phyloP scores from a whole-genome alignment of 2,888 invertebrate species.

The Argyresthia albistria region DNA sequence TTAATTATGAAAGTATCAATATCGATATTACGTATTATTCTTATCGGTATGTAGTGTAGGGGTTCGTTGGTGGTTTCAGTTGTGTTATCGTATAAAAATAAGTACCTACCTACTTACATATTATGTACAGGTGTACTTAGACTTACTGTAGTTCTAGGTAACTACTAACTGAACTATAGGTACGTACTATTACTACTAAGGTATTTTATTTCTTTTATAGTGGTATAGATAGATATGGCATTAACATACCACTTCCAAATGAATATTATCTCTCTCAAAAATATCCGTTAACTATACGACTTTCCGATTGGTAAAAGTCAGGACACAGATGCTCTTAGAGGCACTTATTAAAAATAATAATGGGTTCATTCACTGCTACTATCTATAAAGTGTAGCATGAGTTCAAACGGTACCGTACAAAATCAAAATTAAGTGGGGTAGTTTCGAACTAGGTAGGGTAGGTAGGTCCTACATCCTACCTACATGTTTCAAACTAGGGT shows the following conservation, averaged over 20 bases:
- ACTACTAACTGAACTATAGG: too few species aligned
- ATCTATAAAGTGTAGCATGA: constrained; percentile 18
- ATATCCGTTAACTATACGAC: constrained; percentile 18
- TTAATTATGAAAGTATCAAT: too few species aligned
- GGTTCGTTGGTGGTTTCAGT: too few species aligned
- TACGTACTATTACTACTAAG: too few species aligned
- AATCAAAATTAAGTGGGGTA: neutral
- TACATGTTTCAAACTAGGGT: neutral
- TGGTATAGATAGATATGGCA: constrained; percentile 32
- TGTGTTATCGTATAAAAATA: too few species aligned
- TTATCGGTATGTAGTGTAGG: too few species aligned
- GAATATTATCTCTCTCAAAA: neutral
- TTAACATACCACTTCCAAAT: constrained; percentile 27
- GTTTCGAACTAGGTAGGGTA: neutral
- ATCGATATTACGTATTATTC: too few species aligned
- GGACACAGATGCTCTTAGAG: constrained; percentile 13
- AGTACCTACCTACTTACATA: too few species aligned
- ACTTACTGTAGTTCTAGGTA: too few species aligned
- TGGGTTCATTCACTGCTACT: constrained; percentile 35
- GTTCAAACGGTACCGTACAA: neutral
- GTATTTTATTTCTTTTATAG: constrained; percentile 16
- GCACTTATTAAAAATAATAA: constrained; percentile 29
- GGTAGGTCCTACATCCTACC: too few species aligned
- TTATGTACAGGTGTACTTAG: too few species aligned
- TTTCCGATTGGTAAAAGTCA: constrained; percentile 28